A percentile compares a stretch with the other conserved stretches of the same genome.
These are phyloP conservation scores for Orbicella faveolata DNA, from an alignment of 64 coral and sea anemone genomes.

Conservation along the genomic window DNA sequence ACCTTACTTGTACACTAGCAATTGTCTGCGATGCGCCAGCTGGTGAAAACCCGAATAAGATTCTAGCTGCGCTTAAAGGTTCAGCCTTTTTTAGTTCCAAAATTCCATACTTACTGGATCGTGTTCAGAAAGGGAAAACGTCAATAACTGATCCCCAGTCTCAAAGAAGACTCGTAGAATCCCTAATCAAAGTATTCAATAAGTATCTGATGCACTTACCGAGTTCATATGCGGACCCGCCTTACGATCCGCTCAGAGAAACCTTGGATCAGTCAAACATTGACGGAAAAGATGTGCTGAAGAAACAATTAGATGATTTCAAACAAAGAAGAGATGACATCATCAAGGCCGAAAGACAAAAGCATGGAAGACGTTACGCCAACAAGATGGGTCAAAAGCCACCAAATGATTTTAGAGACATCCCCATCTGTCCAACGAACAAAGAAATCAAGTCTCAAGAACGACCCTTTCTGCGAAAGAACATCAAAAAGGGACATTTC, in stretches of 20 bases:
- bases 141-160: background rate
- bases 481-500: slow-evolving; percentile 61
- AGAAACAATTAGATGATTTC: slow-evolving; percentile 23
- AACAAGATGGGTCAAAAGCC: slow-evolving; percentile 27
- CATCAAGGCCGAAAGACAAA: slow-evolving; percentile 56
- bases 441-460: slow-evolving; percentile 49
- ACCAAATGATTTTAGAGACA: slow-evolving; percentile 67
- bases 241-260: slow-evolving; percentile 46
- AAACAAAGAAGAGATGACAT: slow-evolving; percentile 60
- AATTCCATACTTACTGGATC: slow-evolving; percentile 13
- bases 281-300: slow-evolving; percentile 6
- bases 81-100: slow-evolving; percentile 13
- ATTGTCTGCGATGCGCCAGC: slow-evolving; percentile 10
- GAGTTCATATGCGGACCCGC: slow-evolving; percentile 62
- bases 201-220: slow-evolving; percentile 59
- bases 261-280: slow-evolving; percentile 22
- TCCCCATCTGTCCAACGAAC: slow-evolving; percentile 71
- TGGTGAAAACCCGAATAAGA: slow-evolving; percentile 12
- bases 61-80: slow-evolving; percentile 31
- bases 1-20: slow-evolving; percentile 24
- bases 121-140: background rate
- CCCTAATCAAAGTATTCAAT: slow-evolving; percentile 37
- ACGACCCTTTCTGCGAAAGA: slow-evolving; percentile 55
- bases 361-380: slow-evolving; percentile 18
- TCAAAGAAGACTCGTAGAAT: slow-evolving; percentile 7